Evolutionary conservation across 1,140 invertebrate species (phyloP).

Genomic region (Diorhabda elongata): DNA sequence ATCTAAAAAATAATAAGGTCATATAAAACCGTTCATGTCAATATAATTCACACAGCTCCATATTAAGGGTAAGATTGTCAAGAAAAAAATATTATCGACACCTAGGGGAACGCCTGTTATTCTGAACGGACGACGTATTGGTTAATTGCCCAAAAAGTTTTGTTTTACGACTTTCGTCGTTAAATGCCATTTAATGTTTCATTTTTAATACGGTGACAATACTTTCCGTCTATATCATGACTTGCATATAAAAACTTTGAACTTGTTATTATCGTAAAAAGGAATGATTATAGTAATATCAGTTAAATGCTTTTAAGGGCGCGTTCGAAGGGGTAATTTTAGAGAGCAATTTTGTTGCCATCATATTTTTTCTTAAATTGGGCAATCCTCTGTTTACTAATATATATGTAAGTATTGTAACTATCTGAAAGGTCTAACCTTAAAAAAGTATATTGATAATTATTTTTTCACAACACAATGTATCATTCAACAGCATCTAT

Average conservation of each 20-base stretch:
- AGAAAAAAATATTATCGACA: slow-evolving; percentile 13
- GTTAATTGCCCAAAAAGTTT: slow-evolving; percentile 20
- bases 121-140: slow-evolving; percentile 11
- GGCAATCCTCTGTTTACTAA: not conserved
- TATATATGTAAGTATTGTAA: too few relatives aligned
- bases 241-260: slow-evolving; percentile 2
- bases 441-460: too few relatives aligned
- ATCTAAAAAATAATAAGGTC: too few relatives aligned
- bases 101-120: slow-evolving; percentile 5
- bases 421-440: too few relatives aligned
- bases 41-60: not conserved
- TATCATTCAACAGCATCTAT: too few relatives aligned
- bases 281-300: slow-evolving; percentile 2
- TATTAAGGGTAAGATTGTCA: slow-evolving; percentile 13
- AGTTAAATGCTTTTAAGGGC: not conserved
- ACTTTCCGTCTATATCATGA: slow-evolving; percentile 1
- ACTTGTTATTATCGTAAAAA: slow-evolving; percentile 3
- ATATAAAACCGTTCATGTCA: too few relatives aligned
- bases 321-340: not conserved
- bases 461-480: too few relatives aligned
- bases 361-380: not conserved
- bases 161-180: slow-evolving; percentile 15
- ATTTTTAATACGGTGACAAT: slow-evolving; percentile 12
- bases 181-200: slow-evolving; percentile 12
- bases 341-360: not conserved